Percentiles rank a stretch among this genome's conserved stretches.
Evolutionary conservation across 2,113 vertebrate species (phyloP).

Genomic region (Anolis carolinensis): DNA sequence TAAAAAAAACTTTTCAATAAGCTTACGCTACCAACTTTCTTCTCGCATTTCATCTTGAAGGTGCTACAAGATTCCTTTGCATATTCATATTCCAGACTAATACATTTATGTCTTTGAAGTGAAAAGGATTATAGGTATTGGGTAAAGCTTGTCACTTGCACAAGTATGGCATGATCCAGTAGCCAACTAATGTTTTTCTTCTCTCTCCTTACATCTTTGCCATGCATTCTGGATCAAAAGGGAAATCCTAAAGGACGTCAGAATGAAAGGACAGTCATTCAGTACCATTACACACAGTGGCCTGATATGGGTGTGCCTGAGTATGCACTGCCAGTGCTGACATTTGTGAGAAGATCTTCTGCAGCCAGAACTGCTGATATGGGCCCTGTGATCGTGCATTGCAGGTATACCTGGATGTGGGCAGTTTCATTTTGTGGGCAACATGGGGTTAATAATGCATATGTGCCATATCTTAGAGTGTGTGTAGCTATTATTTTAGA

Average conservation of each 20-base stretch:
- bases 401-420: constrained; percentile 80
- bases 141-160: neutral
- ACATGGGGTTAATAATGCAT: neutral
- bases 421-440: neutral
- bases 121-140: neutral
- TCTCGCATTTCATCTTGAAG: no score
- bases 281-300: constrained; percentile 99
- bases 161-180: neutral
- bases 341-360: constrained; percentile 94
- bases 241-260: constrained; percentile 88
- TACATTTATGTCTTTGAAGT: no score
- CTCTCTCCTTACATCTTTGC: rapidly evolving
- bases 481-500: neutral
- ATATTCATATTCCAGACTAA: no score
- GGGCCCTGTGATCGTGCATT: constrained; percentile 96
- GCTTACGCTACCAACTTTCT: no score
- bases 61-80: no score
- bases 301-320: constrained; percentile 98
- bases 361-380: constrained; percentile 82
- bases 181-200: neutral
- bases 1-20: neutral
- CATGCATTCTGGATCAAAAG: constrained; percentile 83
- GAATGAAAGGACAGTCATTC: constrained; percentile 88
- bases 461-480: rapidly evolving
- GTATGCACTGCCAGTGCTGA: constrained; percentile 95